Base-by-base conservation (phyloP, 2,888 invertebrate genomes). In the Metalampra italica region DNA sequence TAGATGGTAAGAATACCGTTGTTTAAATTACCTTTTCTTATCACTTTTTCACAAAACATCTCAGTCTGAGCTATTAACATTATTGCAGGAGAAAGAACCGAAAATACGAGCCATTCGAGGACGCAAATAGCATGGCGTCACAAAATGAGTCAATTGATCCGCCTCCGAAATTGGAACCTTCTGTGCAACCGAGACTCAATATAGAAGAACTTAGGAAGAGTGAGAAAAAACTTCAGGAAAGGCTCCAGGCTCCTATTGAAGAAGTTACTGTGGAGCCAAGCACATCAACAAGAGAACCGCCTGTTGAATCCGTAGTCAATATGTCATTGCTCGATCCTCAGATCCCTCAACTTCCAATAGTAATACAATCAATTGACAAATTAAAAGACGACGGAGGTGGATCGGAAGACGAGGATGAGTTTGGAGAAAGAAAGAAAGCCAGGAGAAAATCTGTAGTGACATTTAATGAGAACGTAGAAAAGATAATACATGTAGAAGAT, bases 401-500 rank as follows among this genome's bases (percentile, higher is more conserved):
- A 11, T 73, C 75, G 3, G 78, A 75, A 1, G 83, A 82, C 14
- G 83, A 80, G 12, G 85, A 90, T 55, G 90, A 89, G 61, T 88
- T 76, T 51, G 90, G 88, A 1, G 89, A 89, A 71, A 56, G 48
- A 9, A 66, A 57, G 46, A 68, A 51, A 52, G 51, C 68, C 1
- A 75, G 73, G 57, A 78, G 79, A 57, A 91, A 91, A 66, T 89
- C 90, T 3, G 84, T 88, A 0, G 91, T 91, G 7, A 91, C 88
- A 0, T 91, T 91, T 57, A 91, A 91, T 65, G 90, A 91, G 64
- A 86, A 90, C 34, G 91, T 91, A 30, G 90, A 91, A 64, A 88
- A 82, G 55, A 86, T 89, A 39, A 84, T 89, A 47, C 85, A 90
- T 54, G 80, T 91, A 9, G 88, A 90, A 63, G 86, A 90, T 51